Evolutionary conservation across 2,888 invertebrate genomes (phyloP), one percentile per base, ranked within the genome.

Genomic region (Mycogona germanica): DNA sequence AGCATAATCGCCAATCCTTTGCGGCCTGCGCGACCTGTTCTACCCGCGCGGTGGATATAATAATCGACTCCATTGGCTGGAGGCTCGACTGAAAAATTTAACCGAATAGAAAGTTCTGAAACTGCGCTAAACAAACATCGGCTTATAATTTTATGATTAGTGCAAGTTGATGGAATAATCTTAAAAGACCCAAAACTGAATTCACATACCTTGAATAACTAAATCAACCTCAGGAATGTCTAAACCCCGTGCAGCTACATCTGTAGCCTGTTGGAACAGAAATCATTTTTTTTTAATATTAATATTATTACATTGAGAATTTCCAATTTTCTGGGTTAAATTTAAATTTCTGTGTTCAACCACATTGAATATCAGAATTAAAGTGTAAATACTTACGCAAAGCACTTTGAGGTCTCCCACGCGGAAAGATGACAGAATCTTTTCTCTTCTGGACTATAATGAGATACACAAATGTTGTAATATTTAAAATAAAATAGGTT

Each of bases 141-240:
- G 9, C 19, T 41, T 41, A 41, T 7, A 14, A 41, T 14, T 9
- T 41, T 12, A 41, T 12, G n/a, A n/a, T 9, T n/a, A 9, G 19
- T 7, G 17, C 7, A n/a, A 41, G n/a, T 35, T 35, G n/a, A 35
- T 35, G 12, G n/a, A 35, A 12, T 35, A 35, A 35, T n/a, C n/a
- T 35, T 35, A 35, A 35, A 7, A 41, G 41, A n/a, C n/a, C n/a
- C n/a, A 32, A 32, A 12, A 32, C 5, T 23, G 26, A 7, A 45
- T 19, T 9, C 12, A 3, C 51, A n/a, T 37, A 53, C 53, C 53
- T 40, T 53, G 53, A 45, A 53, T 9, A 17, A 53, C 48, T 17
- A 53, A 32, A 29, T 49, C 48, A 2, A 48, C 48, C 48, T 53
- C 53, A 19, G 53, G 53, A 53, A 53, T 35, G 53, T 53, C 53